A percentile compares a stretch with the other conserved stretches of the same genome.
Evolutionary conservation across 1,140 invertebrate species (phyloP).

Genomic region (Eurytemora carolleeae): DNA sequence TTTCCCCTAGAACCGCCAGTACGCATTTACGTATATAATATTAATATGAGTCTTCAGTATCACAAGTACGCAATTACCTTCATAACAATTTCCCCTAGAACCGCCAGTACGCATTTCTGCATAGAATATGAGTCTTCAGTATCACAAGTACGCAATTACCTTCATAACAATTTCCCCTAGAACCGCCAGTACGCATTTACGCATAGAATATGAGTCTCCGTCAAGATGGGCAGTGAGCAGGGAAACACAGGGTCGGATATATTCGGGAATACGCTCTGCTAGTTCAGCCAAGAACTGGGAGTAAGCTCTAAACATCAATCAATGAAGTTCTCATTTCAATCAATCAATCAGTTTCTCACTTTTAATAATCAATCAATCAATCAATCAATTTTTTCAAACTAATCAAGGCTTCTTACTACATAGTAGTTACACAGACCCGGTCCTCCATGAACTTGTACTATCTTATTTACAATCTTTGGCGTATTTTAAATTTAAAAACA

Average conservation of each 20-base stretch:
- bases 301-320: too few relatives aligned
- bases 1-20: slow-evolving; percentile 50
- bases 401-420: too few relatives aligned
- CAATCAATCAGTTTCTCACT: too few relatives aligned
- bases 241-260: slow-evolving; percentile 39
- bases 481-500: too few relatives aligned
- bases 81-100: slow-evolving; percentile 50
- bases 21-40: slow-evolving; percentile 58
- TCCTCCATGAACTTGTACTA: too few relatives aligned
- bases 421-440: too few relatives aligned
- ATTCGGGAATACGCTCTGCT: slow-evolving; percentile 37
- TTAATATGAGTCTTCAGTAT: slow-evolving; percentile 32
- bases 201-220: slow-evolving; percentile 45
- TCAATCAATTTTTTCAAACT: too few relatives aligned
- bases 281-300: slow-evolving; percentile 45
- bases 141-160: slow-evolving; percentile 1
- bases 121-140: slow-evolving; percentile 40
- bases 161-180: slow-evolving; percentile 49
- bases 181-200: slow-evolving; percentile 55
- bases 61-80: slow-evolving; percentile 20
- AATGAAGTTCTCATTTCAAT: too few relatives aligned
- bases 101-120: slow-evolving; percentile 53
- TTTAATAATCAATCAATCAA: too few relatives aligned
- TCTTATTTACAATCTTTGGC: too few relatives aligned
- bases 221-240: slow-evolving; percentile 16